A percentile compares a stretch with the other conserved stretches of the same genome.
Conservation (phyloP, 1,140 invertebrate species). For the Uloborus diversus region DNA sequence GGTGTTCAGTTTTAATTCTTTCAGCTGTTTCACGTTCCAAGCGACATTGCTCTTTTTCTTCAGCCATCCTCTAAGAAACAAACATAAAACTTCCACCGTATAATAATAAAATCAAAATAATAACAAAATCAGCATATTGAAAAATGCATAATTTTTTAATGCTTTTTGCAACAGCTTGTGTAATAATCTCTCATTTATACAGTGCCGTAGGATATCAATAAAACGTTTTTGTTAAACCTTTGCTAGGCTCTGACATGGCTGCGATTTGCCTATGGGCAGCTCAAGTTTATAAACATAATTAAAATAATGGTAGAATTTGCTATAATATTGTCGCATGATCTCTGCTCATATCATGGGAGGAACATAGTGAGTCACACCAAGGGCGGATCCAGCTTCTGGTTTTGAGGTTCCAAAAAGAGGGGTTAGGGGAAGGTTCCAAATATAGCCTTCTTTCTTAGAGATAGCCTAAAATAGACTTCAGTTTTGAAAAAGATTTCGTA, state of each 20-base stretch:
- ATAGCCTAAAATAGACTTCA: too few relatives aligned
- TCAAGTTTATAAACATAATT: background rate
- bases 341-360: too few relatives aligned
- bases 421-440: too few relatives aligned
- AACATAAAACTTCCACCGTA: background rate
- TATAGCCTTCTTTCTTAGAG: too few relatives aligned
- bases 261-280: background rate
- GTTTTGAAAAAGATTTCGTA: too few relatives aligned
- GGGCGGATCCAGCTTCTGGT: too few relatives aligned
- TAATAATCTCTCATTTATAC: background rate
- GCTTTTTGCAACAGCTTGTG: background rate
- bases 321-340: background rate
- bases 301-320: background rate
- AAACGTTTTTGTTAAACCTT: background rate
- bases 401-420: too few relatives aligned
- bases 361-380: too few relatives aligned
- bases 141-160: background rate
- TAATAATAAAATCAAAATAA: background rate
- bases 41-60: slow-evolving; percentile 31
- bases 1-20: slow-evolving; percentile 29
- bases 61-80: background rate
- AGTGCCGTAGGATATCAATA: background rate
- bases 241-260: background rate
- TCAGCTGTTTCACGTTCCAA: background rate
- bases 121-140: background rate